Evolutionary conservation across 2,797 vertebrate genomes (phyloP).

Genomic region (Hyperoplus immaculatus): DNA sequence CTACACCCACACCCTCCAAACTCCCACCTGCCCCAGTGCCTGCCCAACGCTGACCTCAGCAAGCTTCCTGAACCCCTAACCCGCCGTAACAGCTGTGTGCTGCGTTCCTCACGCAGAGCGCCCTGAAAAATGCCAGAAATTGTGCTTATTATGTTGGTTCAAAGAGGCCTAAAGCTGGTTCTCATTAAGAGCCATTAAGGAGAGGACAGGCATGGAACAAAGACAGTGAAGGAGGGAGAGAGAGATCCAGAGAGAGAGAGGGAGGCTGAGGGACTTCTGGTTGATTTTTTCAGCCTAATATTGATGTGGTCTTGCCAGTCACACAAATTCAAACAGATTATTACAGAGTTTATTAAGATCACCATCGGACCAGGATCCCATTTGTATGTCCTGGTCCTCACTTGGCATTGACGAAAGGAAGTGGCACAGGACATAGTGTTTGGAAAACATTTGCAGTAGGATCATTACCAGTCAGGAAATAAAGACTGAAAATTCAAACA

Average conservation of each 20-base stretch:
- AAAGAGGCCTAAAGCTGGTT: constrained; percentile 79
- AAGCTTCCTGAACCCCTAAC: constrained; percentile 61
- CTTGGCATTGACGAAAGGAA: constrained; percentile 39
- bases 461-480: constrained; percentile 41
- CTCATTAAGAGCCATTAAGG: constrained; percentile 80
- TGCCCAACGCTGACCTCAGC: constrained; percentile 79
- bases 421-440: constrained; percentile 37
- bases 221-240: constrained; percentile 2
- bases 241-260: constrained; percentile 3
- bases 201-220: constrained; percentile 74
- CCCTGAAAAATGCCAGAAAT: constrained; percentile 82
- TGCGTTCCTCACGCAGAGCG: constrained; percentile 76
- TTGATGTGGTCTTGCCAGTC: constrained; percentile 33
- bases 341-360: constrained; percentile 39
- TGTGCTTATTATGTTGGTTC: constrained; percentile 76
- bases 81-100: constrained; percentile 80
- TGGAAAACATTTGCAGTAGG: constrained; percentile 48
- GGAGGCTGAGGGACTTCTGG: constrained; percentile 17
- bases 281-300: constrained; percentile 45
- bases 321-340: constrained; percentile 27
- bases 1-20: constrained; percentile 58
- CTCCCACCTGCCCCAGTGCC: constrained; percentile 74
- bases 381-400: constrained; percentile 42
- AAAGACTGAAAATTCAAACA: constrained; percentile 21
- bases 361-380: constrained; percentile 26